Evolutionary conservation across 2,797 vertebrate species (phyloP).

Genomic region (Pelodytes ibericus): DNA sequence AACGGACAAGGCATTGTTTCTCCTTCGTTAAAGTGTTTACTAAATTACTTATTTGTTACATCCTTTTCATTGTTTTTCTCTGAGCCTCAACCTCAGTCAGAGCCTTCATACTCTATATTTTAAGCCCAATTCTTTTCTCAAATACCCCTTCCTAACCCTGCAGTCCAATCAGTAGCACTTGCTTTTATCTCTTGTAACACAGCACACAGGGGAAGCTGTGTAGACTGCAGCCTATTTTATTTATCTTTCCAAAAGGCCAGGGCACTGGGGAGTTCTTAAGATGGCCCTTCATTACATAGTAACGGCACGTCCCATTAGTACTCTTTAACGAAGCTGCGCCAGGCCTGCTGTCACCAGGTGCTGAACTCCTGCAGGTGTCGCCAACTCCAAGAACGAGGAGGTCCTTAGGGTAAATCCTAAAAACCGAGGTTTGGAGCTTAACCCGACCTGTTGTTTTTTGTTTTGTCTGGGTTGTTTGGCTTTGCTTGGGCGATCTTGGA

Average conservation of each 20-base stretch:
- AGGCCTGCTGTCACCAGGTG: background rate
- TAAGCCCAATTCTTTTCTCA: too few relatives aligned
- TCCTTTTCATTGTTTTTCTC: too few relatives aligned
- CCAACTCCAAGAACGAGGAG: background rate
- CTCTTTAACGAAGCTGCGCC: background rate
- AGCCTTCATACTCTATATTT: too few relatives aligned
- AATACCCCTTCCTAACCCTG: too few relatives aligned
- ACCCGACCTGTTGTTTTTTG: background rate
- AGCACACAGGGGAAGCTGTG: too few relatives aligned
- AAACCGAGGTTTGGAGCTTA: background rate
- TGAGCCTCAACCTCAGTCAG: too few relatives aligned
- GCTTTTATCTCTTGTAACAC: too few relatives aligned
- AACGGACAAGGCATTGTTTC: too few relatives aligned
- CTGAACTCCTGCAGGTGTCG: background rate
- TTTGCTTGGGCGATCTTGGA: background rate
- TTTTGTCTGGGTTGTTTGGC: constrained; percentile 14
- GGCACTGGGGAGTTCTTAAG: background rate
- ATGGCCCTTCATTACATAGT: background rate
- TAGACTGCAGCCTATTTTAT: too few relatives aligned
- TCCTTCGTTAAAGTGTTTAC: too few relatives aligned
- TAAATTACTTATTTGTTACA: too few relatives aligned
- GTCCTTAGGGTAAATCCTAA: background rate
- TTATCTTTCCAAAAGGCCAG: background rate
- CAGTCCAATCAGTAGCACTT: too few relatives aligned
- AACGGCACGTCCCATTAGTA: background rate